These are phyloP conservation scores for Tipula helvola DNA, from an alignment of 2,888 invertebrate genomes.

Conservation along the genomic window DNA sequence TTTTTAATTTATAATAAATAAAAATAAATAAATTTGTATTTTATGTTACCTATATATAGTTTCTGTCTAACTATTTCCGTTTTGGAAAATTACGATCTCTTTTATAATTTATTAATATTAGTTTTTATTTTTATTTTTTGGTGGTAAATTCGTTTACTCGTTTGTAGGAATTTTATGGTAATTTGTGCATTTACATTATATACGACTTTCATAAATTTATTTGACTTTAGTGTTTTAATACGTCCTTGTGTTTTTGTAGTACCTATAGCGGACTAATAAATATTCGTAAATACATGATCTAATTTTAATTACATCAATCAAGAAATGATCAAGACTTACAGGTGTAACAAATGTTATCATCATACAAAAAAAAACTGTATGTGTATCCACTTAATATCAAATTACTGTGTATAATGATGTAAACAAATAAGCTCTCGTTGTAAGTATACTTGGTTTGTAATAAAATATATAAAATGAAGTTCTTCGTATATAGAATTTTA, in stretches of 20 bases:
- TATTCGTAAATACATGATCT: not conserved
- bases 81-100: not conserved
- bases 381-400: too few relatives aligned
- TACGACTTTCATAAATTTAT: not conserved
- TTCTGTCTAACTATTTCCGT: constrained; percentile 4
- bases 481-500: too few relatives aligned
- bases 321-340: not conserved
- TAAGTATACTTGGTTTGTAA: too few relatives aligned
- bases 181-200: not conserved
- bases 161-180: not conserved
- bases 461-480: too few relatives aligned
- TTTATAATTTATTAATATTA: not conserved
- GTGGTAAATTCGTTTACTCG: too few relatives aligned
- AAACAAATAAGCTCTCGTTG: too few relatives aligned
- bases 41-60: not conserved
- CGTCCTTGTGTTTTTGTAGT: not conserved
- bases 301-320: not conserved
- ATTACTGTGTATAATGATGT: too few relatives aligned
- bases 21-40: not conserved
- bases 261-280: too few relatives aligned
- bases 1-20: not conserved
- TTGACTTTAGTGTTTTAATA: not conserved
- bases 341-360: too few relatives aligned
- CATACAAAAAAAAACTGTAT: too few relatives aligned
- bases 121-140: not conserved